Evolutionary conservation across 2,113 vertebrate genomes (phyloP).

Genomic region (Noctilio leporinus): DNA sequence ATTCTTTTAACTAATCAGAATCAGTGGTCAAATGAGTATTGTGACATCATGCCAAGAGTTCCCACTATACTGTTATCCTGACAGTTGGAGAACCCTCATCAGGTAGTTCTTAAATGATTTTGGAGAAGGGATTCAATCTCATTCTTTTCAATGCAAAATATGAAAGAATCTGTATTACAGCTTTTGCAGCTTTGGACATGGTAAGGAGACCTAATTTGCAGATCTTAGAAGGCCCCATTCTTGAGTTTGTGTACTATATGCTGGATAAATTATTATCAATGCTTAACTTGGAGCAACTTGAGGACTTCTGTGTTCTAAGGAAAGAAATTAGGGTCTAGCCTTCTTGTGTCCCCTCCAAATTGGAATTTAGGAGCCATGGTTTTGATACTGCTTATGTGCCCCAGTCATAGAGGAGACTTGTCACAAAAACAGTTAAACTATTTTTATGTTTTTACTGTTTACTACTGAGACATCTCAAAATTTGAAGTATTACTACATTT

Average conservation of each 20-base stretch:
- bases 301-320: not conserved
- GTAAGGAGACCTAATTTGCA: not conserved
- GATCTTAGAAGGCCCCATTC: not conserved
- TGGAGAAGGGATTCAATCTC: not conserved
- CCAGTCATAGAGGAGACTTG: not conserved
- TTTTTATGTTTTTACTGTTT: not conserved
- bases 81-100: not conserved
- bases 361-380: not conserved
- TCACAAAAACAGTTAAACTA: not conserved
- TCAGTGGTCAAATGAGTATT: not conserved
- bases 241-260: not conserved
- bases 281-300: not conserved
- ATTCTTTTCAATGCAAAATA: not conserved
- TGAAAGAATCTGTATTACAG: not conserved
- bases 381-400: not conserved
- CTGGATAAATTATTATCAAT: not conserved
- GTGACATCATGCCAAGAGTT: not conserved
- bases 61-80: not conserved
- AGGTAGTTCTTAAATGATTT: not conserved
- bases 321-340: not conserved
- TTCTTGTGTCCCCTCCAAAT: not conserved
- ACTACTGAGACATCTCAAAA: not conserved
- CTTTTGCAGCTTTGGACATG: not conserved
- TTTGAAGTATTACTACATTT: constrained; percentile 16
- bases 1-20: constrained; percentile 8